Percentiles rank a stretch among this genome's conserved stretches.
These are phyloP conservation scores for Cyprinodon tularosa DNA, from an alignment of 2,113 vertebrate species.

Conservation along the genomic window DNA sequence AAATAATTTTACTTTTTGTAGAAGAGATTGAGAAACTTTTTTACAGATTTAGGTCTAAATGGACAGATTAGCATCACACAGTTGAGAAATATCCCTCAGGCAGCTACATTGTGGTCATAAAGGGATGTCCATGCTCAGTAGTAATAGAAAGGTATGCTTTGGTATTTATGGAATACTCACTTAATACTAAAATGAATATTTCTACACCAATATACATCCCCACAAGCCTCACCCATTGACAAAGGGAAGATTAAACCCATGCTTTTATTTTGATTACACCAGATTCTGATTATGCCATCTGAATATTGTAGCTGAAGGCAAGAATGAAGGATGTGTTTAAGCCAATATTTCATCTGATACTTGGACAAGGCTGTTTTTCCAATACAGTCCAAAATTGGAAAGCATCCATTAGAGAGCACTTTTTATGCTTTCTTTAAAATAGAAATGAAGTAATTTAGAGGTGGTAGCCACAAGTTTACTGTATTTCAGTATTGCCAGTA, in stretches of 20 bases:
- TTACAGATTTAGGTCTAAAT: neutral
- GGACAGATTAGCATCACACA: neutral
- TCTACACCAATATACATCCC: neutral
- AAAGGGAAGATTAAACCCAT: neutral
- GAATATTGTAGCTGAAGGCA: neutral
- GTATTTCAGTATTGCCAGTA: no score
- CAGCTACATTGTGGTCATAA: neutral
- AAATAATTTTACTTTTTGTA: neutral
- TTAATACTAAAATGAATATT: neutral
- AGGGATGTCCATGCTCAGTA: neutral
- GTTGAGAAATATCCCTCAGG: no score
- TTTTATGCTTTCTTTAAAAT: no score
- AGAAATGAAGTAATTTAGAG: no score
- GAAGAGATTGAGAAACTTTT: neutral
- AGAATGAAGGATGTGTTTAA: neutral
- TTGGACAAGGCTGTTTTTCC: no score
- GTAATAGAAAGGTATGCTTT: neutral
- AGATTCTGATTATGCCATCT: neutral
- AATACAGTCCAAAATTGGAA: no score
- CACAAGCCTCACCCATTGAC: neutral
- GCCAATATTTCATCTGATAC: neutral
- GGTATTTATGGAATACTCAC: no score
- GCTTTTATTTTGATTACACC: neutral
- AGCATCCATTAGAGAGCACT: no score
- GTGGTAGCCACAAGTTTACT: no score